These are phyloP conservation scores for Willowsia nigromaculata DNA, from an alignment of 2,888 invertebrate genomes.

Conservation along the genomic window DNA sequence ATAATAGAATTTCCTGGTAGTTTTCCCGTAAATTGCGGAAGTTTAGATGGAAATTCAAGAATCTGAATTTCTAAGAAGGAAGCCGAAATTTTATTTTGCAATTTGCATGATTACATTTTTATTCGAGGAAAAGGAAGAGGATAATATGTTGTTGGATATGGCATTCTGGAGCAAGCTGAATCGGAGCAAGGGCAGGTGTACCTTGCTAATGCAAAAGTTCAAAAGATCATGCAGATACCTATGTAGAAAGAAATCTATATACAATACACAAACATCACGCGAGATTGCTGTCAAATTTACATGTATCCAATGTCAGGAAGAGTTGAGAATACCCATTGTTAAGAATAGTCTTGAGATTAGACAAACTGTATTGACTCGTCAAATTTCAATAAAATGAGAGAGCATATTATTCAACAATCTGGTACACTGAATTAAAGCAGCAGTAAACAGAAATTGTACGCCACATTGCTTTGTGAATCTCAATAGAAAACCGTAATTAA, in stretches of 20 bases:
- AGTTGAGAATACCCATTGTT: too few relatives aligned
- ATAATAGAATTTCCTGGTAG: conserved; percentile 15
- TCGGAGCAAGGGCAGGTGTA: conserved; percentile 11
- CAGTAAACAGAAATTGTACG: neutral
- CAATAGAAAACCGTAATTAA: too few relatives aligned
- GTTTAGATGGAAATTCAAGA: conserved; percentile 35
- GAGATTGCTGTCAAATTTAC: too few relatives aligned
- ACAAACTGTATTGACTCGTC: too few relatives aligned
- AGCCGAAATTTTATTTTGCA: neutral
- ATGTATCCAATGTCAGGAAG: too few relatives aligned
- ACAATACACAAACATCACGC: too few relatives aligned
- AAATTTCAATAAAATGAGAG: too few relatives aligned
- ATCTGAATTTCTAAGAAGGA: conserved; percentile 16
- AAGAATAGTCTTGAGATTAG: neutral
- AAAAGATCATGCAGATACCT: too few relatives aligned
- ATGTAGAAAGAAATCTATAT: too few relatives aligned
- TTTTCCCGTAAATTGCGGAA: conserved; percentile 3
- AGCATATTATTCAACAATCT: too few relatives aligned
- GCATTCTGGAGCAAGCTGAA: neutral
- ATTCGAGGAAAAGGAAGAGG: neutral
- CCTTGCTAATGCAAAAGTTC: too few relatives aligned
- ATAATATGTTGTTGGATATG: neutral
- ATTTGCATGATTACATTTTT: conserved; percentile 34
- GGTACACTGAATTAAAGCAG: neutral
- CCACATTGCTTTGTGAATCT: neutral